Evolutionary conservation across 2,113 vertebrate genomes (phyloP).

Genomic region (Pycnonotus jocosus): DNA sequence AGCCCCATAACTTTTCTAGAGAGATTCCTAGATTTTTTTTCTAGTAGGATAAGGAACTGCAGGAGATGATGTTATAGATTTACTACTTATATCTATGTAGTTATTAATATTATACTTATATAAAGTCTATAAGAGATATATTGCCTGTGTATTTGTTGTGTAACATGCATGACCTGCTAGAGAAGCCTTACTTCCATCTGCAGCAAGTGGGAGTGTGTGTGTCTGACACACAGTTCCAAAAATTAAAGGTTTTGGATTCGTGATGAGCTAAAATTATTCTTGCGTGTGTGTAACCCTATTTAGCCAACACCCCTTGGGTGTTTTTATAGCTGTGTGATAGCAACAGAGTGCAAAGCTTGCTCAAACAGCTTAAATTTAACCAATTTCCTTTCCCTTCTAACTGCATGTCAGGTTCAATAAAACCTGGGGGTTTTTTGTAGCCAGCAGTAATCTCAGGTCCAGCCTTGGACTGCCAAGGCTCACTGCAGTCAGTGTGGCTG

Average conservation of each 20-base stretch:
- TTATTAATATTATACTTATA: background rate
- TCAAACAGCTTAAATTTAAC: background rate
- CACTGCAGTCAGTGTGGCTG: background rate
- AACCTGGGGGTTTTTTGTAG: background rate
- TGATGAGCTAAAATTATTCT: background rate
- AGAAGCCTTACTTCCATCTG: background rate
- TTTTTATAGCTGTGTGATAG: background rate
- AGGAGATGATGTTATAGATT: background rate
- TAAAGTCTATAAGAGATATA: background rate
- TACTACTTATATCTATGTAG: background rate
- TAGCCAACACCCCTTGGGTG: background rate
- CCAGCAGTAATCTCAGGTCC: background rate
- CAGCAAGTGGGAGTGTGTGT: background rate
- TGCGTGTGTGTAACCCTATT: background rate
- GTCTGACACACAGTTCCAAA: background rate
- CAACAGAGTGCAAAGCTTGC: background rate
- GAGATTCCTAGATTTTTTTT: background rate
- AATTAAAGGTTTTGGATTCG: background rate
- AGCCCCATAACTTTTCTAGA: background rate
- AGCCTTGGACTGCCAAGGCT: background rate
- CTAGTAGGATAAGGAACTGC: background rate
- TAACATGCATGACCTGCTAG: background rate
- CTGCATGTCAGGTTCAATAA: background rate
- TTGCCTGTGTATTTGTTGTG: background rate
- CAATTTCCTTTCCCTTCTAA: background rate